Evolutionary conservation across 2,888 invertebrate species (phyloP).

Genomic region (Harpagoxenus sublaevis): DNA sequence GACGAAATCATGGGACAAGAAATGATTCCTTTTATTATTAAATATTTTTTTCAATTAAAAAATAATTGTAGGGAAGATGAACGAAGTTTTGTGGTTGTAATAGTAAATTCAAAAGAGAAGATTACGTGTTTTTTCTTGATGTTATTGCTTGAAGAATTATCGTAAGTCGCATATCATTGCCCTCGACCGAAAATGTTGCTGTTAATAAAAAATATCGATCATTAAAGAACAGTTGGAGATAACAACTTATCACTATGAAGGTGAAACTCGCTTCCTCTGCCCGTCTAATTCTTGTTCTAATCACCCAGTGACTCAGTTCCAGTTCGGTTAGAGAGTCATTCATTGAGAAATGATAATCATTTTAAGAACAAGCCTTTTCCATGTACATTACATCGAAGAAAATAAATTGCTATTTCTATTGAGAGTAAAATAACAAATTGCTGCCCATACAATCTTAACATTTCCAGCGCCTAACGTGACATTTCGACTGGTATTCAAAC

Average conservation of each 20-base stretch:
- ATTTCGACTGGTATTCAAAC: background rate
- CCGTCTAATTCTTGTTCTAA: conserved; percentile 5
- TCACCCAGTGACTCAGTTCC: background rate
- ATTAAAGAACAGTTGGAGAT: background rate
- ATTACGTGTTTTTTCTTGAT: conserved; percentile 2
- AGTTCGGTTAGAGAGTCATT: background rate
- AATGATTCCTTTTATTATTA: background rate
- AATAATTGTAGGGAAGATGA: conserved; percentile 1
- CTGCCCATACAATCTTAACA: background rate
- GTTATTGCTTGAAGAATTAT: background rate
- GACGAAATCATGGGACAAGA: background rate
- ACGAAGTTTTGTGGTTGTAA: background rate
- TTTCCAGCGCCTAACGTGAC: background rate
- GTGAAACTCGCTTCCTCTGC: background rate
- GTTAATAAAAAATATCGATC: conserved; percentile 14
- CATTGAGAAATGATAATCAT: background rate
- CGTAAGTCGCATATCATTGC: background rate
- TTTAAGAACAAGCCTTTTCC: background rate
- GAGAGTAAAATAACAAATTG: background rate
- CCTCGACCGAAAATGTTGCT: background rate
- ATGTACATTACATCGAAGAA: background rate
- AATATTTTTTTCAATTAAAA: background rate
- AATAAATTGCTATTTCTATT: conserved; percentile 19
- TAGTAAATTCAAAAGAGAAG: conserved; percentile 1
- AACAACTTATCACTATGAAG: background rate